Evolutionary conservation across 2,888 invertebrate species (phyloP).

Genomic region (Busseola fusca): DNA sequence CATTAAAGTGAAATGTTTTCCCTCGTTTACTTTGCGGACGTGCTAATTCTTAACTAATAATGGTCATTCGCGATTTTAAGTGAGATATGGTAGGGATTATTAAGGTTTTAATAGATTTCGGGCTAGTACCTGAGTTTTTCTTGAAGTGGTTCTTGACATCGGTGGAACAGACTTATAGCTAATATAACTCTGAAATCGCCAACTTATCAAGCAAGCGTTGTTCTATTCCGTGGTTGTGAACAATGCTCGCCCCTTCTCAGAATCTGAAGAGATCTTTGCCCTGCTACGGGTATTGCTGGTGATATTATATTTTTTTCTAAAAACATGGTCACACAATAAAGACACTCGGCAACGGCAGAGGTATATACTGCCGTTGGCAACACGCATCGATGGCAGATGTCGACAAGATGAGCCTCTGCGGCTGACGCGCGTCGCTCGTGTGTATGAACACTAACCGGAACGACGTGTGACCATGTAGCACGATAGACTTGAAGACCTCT

Average conservation of each 20-base stretch:
- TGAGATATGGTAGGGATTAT: conserved; percentile 6
- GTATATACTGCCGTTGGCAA: no score
- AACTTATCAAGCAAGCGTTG: neutral
- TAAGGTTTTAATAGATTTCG: neutral
- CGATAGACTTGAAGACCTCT: no score
- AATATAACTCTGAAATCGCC: neutral
- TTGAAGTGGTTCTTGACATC: neutral
- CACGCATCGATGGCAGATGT: neutral
- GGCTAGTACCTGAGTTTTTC: neutral
- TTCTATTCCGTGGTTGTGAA: no score
- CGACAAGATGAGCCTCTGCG: no score
- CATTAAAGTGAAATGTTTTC: conserved; percentile 80
- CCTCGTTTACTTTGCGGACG: conserved; percentile 57
- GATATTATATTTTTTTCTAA: neutral
- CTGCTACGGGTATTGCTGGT: neutral
- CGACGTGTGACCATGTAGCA: neutral
- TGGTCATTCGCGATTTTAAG: conserved; percentile 28
- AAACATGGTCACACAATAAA: neutral
- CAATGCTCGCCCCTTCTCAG: neutral
- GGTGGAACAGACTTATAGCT: neutral
- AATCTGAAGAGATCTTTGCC: neutral
- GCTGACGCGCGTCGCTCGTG: no score
- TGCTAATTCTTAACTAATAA: conserved; percentile 58
- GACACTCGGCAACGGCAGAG: neutral
- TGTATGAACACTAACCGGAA: no score